Percentiles rank a stretch among this genome's conserved stretches.
These are phyloP conservation scores for Macropodus opercularis DNA, from an alignment of 2,797 vertebrate genomes.

Conservation along the genomic window DNA sequence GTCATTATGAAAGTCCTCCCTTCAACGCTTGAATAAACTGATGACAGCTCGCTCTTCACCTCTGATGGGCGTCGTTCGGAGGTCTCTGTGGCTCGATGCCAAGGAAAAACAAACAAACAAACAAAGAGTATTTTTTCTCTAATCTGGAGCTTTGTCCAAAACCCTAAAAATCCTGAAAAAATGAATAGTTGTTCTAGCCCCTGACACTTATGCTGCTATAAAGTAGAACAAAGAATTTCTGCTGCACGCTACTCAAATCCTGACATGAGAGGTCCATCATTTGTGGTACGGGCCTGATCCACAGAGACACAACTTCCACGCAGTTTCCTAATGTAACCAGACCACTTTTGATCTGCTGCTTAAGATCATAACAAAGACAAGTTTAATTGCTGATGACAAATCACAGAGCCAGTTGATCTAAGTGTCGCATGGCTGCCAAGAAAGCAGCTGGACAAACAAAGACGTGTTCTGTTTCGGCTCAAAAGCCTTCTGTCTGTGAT, in stretches of 20 bases:
- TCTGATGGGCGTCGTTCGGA: no score
- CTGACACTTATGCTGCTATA: constrained; percentile 27
- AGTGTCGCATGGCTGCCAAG: constrained; percentile 47
- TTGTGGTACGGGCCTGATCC: neutral
- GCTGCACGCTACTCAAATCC: constrained; percentile 8
- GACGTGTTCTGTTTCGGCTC: constrained; percentile 61
- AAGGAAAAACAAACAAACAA: no score
- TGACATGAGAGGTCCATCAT: constrained; percentile 3
- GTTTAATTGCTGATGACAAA: constrained; percentile 71
- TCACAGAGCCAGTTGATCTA: constrained; percentile 48
- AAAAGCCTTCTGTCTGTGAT: constrained; percentile 61
- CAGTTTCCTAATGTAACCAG: constrained; percentile 27
- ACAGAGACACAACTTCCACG: constrained; percentile 23
- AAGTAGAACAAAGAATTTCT: constrained; percentile 9
- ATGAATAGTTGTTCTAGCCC: constrained; percentile 6
- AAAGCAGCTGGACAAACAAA: constrained; percentile 76
- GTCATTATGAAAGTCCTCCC: constrained; percentile 22
- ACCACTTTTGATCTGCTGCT: constrained; percentile 44
- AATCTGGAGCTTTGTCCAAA: no score
- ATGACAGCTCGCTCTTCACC: constrained; percentile 24
- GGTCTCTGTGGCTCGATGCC: no score
- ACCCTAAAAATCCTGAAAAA: constrained; percentile 18
- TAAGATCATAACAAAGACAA: constrained; percentile 47
- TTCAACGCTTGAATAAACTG: constrained; percentile 19
- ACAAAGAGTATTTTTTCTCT: no score